Base-by-base conservation (phyloP, 2,113 vertebrate species). In the Gallinago jamesoni region DNA sequence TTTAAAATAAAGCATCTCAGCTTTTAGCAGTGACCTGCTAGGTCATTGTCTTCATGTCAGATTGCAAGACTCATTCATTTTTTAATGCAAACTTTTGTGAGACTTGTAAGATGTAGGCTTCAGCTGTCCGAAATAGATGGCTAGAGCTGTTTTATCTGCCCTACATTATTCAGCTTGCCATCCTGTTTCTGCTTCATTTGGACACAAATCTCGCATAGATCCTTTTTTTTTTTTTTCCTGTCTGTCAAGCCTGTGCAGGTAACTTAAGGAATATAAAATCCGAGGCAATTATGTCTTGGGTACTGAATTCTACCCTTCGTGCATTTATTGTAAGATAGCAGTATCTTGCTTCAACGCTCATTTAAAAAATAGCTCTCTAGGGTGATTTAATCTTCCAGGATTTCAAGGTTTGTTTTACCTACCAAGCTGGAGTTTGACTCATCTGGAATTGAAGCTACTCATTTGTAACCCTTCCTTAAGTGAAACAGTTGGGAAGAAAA, bases 361-460 rank as follows among this genome's bases (percentile, higher is more conserved):
- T 89, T 95, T 90, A 2, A 87, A 91, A 95, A 84, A 78, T 64
- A 72, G 33, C 18, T 96, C 66, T 95, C 63, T 60, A 27, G 25
- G 23, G 27, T 89, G 33, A 41, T 93, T 84, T 89, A 82, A 60
- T 96, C 53, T 93, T 68, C 27, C 37, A 90, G 62, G 48, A 64
- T 87, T 93, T 87, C 52, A 72, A 90, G 45, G 63, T 91, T 90
- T 92, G 66, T 90, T 96, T 96, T 92, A 69, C 62, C 43, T 93
- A 48, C 21, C 0, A 11, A 35, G 52, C 20, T 85, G 41, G 27
- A 85, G 67, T 90, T 94, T 56, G 68, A 60, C 91, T 93, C 27
- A 60, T 68, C 30, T 85, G 55, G 50, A 93, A 53, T 28, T 91
- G 53, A 57, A 87, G 57, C 23, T 83, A 48, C 21, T 33, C 10